phyloP scores from a whole-genome alignment of 2,113 vertebrate genomes.

The Melanocharis versteri region DNA sequence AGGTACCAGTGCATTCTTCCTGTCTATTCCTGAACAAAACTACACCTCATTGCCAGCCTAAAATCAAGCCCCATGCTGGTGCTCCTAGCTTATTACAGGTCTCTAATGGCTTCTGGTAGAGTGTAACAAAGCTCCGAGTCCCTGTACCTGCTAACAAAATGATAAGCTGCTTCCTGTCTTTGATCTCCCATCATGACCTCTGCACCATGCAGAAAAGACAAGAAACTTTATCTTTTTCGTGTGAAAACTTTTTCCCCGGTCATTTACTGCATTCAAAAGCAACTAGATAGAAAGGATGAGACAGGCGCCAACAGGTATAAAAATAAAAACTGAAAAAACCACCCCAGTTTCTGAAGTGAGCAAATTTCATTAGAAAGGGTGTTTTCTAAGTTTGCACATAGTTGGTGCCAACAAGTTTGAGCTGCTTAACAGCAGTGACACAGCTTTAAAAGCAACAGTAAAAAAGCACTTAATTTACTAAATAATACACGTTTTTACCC shows the following conservation, averaged over 20 bases:
- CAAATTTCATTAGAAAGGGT: neutral
- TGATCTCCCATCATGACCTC: conserved; percentile 35
- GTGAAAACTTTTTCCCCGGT: neutral
- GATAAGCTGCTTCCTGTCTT: conserved; percentile 41
- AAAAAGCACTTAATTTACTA: conserved; percentile 48
- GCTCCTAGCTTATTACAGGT: neutral
- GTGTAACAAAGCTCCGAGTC: conserved; percentile 5
- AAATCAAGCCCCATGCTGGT: neutral
- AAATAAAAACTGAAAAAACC: neutral
- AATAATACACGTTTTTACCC: conserved; percentile 17
- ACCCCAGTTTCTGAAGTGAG: neutral
- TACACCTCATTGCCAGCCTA: neutral
- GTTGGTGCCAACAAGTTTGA: neutral
- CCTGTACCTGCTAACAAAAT: conserved; percentile 13
- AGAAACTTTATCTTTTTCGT: conserved; percentile 9
- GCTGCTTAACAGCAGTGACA: neutral
- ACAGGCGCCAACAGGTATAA: neutral
- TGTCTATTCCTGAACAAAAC: neutral
- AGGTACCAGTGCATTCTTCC: neutral
- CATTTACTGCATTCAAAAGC: neutral
- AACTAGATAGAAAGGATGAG: neutral
- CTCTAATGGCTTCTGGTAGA: conserved; percentile 8
- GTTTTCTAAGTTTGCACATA: neutral
- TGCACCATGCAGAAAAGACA: neutral
- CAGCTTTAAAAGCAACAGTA: neutral